A percentile compares a stretch with the other conserved stretches of the same genome.
These are phyloP conservation scores for Ormia ochracea DNA, from an alignment of 2,888 invertebrate species.

Conservation along the genomic window DNA sequence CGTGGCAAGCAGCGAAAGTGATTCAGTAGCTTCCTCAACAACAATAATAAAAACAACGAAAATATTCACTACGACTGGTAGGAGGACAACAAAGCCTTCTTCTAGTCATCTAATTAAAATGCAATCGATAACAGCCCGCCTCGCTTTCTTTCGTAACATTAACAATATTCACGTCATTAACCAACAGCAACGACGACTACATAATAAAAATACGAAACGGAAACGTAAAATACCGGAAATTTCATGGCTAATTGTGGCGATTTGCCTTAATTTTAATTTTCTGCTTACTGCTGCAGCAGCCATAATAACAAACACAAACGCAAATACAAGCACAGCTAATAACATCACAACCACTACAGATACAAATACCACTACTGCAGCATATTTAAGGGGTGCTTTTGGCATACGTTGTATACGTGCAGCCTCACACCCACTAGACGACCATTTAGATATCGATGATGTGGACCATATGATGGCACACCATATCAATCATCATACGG, in stretches of 20 bases:
- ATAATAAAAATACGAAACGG: conserved; percentile 70
- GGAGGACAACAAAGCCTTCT: conserved; percentile 31
- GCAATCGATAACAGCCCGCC: conserved; percentile 39
- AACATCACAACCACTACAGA: conserved; percentile 12
- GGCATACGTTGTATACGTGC: conserved; percentile 37
- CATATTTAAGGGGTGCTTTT: not conserved
- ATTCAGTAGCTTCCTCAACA: conserved; percentile 24
- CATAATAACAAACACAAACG: conserved; percentile 1
- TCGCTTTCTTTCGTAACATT: conserved; percentile 10
- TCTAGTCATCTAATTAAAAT: not conserved
- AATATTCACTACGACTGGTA: not conserved
- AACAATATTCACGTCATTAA: not conserved
- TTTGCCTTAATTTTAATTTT: conserved; percentile 67
- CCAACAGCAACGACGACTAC: conserved; percentile 18
- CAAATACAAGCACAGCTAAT: not conserved
- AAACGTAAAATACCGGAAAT: conserved; percentile 74
- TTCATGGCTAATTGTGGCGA: conserved; percentile 74
- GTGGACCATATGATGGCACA: conserved; percentile 59
- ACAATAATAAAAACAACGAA: not conserved
- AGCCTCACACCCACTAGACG: conserved; percentile 46
- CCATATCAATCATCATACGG: conserved; percentile 68
- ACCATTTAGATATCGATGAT: conserved; percentile 53
- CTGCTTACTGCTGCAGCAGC: conserved; percentile 41
- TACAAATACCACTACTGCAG: conserved; percentile 11
- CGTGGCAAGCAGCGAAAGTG: conserved; percentile 44